phyloP scores from a whole-genome alignment of 2,113 vertebrate species.

The Ariopsis seemanni region DNA sequence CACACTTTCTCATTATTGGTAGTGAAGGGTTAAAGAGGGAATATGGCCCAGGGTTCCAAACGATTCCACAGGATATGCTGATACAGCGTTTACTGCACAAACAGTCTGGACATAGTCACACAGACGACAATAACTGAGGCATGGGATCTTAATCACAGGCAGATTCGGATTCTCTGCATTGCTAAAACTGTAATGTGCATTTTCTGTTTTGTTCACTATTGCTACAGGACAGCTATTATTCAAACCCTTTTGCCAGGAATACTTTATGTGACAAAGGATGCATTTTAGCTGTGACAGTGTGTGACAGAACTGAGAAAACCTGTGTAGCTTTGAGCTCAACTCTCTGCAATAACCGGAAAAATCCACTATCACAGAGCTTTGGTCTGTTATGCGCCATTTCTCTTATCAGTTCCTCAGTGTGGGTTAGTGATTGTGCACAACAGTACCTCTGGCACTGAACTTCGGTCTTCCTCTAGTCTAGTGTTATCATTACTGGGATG shows the following conservation, averaged over 20 bases:
- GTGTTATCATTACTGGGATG: not conserved
- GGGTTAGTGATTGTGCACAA: conserved; percentile 56
- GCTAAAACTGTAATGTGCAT: not conserved
- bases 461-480: conserved; percentile 18
- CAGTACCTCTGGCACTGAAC: conserved; percentile 57
- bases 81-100: conserved; percentile 36
- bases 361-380: conserved; percentile 56
- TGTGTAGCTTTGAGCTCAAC: conserved; percentile 20
- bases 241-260: not conserved
- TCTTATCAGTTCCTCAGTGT: conserved; percentile 64
- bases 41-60: conserved; percentile 44
- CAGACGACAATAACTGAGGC: conserved; percentile 53
- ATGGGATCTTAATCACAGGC: conserved; percentile 1
- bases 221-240: not conserved
- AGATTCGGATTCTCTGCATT: not conserved
- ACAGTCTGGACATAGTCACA: conserved; percentile 49
- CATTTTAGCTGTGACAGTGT: no score
- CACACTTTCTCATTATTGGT: not conserved
- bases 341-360: conserved; percentile 56
- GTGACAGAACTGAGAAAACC: not conserved
- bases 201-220: not conserved
- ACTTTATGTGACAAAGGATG: conserved; percentile 7
- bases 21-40: not conserved
- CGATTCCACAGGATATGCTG: conserved; percentile 50
- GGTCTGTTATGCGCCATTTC: conserved; percentile 46